A percentile compares a stretch with the other conserved stretches of the same genome.
Conservation (phyloP, 2,113 vertebrate species). For the Austrofundulus limnaeus region DNA sequence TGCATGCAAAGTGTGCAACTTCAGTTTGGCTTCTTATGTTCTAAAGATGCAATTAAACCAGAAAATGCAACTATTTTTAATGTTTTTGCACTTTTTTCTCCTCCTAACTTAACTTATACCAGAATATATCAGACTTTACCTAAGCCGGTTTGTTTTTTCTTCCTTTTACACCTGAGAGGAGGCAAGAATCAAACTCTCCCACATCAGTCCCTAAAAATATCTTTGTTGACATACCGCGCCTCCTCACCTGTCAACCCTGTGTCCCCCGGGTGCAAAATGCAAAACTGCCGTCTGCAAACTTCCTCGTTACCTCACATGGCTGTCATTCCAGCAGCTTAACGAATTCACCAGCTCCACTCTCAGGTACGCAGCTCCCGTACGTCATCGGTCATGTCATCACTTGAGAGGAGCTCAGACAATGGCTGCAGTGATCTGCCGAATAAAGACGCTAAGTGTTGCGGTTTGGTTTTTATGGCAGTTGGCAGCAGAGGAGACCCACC, state of each 20-base stretch:
- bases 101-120: background rate
- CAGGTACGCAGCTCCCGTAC: slow-evolving; percentile 15
- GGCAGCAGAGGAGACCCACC: slow-evolving; percentile 36
- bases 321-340: slow-evolving; percentile 53
- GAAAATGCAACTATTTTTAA: too few species aligned
- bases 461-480: slow-evolving; percentile 44
- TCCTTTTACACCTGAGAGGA: background rate
- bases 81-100: background rate
- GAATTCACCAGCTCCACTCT: slow-evolving; percentile 14
- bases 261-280: background rate
- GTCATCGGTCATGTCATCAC: slow-evolving; percentile 36
- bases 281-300: slow-evolving; percentile 5
- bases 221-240: slow-evolving; percentile 28
- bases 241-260: slow-evolving; percentile 44
- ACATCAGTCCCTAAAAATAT: slow-evolving; percentile 58
- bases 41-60: too few species aligned
- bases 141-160: too few species aligned
- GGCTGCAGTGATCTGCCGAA: slow-evolving; percentile 40
- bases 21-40: too few species aligned
- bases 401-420: slow-evolving; percentile 54
- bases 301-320: slow-evolving; percentile 39
- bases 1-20: too few species aligned
- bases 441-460: slow-evolving; percentile 39
- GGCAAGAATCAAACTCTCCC: slow-evolving; percentile 25
- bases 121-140: too few species aligned